These are phyloP conservation scores for Tenthredo distinguenda DNA, from an alignment of 2,888 invertebrate genomes.

Conservation along the genomic window DNA sequence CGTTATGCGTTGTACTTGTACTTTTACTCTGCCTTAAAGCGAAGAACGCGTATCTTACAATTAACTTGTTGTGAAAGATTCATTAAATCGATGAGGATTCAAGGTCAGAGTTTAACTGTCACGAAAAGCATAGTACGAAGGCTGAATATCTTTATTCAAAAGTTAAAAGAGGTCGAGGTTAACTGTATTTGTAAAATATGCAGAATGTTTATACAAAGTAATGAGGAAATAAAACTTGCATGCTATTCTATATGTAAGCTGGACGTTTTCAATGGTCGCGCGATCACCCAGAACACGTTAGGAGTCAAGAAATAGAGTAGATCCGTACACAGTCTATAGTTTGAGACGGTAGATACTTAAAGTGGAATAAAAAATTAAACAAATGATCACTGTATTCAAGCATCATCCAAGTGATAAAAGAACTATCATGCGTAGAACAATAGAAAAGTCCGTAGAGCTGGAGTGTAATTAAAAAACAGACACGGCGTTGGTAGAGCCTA, in stretches of 20 bases:
- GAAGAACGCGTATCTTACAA: not conserved
- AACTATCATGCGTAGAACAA: not conserved
- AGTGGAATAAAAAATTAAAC: not conserved
- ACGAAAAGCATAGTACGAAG: conserved; percentile 23
- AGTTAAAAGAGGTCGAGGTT: conserved; percentile 47
- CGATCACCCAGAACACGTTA: not conserved
- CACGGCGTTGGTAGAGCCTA: not conserved
- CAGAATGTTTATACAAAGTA: conserved; percentile 18
- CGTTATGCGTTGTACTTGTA: not conserved
- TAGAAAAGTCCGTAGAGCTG: not conserved
- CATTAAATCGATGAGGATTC: conserved; percentile 37
- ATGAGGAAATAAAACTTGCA: conserved; percentile 8
- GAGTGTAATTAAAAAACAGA: not conserved
- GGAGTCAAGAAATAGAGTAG: not conserved
- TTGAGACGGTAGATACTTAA: not conserved
- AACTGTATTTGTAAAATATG: not conserved
- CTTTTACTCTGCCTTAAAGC: not conserved
- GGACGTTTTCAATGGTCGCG: not conserved
- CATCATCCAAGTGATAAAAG: not conserved
- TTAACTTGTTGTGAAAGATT: not conserved
- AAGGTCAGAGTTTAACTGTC: conserved; percentile 48
- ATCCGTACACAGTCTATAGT: not conserved
- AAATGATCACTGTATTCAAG: not conserved
- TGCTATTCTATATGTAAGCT: not conserved
- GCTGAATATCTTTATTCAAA: conserved; percentile 24